These are phyloP conservation scores for Euura lappo DNA, from an alignment of 1,140 invertebrate species.

Conservation along the genomic window DNA sequence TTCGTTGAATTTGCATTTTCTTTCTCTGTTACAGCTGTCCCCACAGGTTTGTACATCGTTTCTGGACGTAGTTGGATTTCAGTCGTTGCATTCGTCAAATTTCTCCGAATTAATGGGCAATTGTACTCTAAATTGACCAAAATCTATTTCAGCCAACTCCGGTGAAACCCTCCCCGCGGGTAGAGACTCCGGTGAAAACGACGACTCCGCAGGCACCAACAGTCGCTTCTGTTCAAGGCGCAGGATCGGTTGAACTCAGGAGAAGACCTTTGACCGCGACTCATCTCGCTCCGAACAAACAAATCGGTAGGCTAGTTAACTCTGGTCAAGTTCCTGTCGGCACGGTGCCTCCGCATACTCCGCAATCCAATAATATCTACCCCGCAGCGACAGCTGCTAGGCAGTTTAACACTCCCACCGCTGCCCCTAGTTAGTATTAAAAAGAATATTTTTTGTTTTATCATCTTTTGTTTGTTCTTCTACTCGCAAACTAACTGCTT, in stretches of 20 bases:
- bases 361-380: constrained; percentile 23
- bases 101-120: no score
- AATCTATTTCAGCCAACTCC: constrained; percentile 32
- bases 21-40: constrained; percentile 38
- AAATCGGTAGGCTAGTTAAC: constrained; percentile 28
- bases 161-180: constrained; percentile 19
- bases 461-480: constrained; percentile 10
- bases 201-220: constrained; percentile 29
- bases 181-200: constrained; percentile 46
- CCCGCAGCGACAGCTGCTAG: constrained; percentile 34
- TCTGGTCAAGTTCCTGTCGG: constrained; percentile 29
- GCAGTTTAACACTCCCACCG: constrained; percentile 37
- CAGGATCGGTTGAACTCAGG: constrained; percentile 40
- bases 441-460: background rate
- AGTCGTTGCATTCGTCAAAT: background rate
- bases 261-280: constrained; percentile 44
- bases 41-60: constrained; percentile 35
- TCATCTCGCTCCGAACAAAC: constrained; percentile 33
- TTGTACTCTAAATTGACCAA: no score
- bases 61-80: background rate
- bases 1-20: constrained; percentile 16
- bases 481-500: constrained; percentile 10
- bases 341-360: constrained; percentile 24
- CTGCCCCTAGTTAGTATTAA: constrained; percentile 44
- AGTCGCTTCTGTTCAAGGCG: constrained; percentile 4